Conservation (phyloP, 2,113 vertebrate genomes). For the Hemiscyllium ocellatum region DNA sequence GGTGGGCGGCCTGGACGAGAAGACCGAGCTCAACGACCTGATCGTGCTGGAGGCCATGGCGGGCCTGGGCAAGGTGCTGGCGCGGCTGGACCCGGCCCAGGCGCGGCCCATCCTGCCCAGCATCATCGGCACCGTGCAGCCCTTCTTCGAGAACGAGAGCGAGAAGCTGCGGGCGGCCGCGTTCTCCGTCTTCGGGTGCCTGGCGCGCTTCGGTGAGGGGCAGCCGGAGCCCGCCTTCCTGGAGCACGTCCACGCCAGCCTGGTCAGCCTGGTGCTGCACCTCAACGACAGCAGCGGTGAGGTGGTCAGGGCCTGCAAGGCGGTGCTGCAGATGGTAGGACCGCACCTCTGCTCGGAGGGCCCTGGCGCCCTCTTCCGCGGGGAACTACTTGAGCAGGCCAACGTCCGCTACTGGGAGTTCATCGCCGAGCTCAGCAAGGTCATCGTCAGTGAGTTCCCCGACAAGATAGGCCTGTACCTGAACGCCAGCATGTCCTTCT, state of each 20-base stretch:
- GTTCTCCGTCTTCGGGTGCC: conserved; percentile 75
- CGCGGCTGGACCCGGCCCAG: conserved; percentile 68
- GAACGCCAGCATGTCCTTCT: conserved; percentile 80
- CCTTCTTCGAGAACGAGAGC: conserved; percentile 84
- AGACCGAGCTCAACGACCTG: conserved; percentile 71
- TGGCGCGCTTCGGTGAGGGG: conserved; percentile 56
- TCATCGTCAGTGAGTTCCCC: conserved; percentile 79
- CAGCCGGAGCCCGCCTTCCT: conserved; percentile 50
- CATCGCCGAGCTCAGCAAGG: conserved; percentile 78
- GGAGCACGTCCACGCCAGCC: conserved; percentile 76
- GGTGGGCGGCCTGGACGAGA: conserved; percentile 81
- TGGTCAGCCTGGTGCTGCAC: conserved; percentile 78
- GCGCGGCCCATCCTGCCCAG: conserved; percentile 71
- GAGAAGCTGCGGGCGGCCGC: conserved; percentile 71
- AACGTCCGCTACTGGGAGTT: conserved; percentile 82
- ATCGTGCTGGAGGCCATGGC: conserved; percentile 87
- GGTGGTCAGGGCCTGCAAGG: conserved; percentile 81
- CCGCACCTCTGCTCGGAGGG: conserved; percentile 72
- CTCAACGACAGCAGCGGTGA: conserved; percentile 71
- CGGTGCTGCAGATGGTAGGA: conserved; percentile 72
- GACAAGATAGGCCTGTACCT: conserved; percentile 76
- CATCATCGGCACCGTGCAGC: conserved; percentile 79
- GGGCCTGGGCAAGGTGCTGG: conserved; percentile 75
- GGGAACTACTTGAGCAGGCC: conserved; percentile 72
- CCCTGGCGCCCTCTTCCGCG: conserved; percentile 71